Base-by-base conservation (phyloP, 2,888 invertebrate genomes). In the Lasioglossum figueresi region DNA sequence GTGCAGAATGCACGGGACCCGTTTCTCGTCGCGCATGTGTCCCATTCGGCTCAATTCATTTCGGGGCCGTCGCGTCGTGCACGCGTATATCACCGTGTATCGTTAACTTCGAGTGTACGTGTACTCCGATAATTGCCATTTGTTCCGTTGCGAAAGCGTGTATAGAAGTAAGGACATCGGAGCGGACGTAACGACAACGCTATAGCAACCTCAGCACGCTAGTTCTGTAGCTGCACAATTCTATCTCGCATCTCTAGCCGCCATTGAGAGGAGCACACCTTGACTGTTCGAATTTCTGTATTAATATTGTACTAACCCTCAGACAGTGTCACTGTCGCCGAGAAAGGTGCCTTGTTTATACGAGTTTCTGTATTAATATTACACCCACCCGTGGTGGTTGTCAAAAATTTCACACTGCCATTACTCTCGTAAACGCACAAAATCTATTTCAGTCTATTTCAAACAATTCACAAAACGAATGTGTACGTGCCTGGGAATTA, bases 71-170 rank as follows among this genome's bases (percentile, higher is more conserved):
- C 8, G 31, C 23, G 23, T 19, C 19, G 10, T 23, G 34, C 19
- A 66, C 66, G 34, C 34, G 10, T 66, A 34, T 66, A 63, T 31
- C 63, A 63, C 31, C 66, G 34, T 34, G 34, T 31, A 59, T 66
- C 66, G 66, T 66, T 66, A 66, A 66, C 66, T 66, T 34, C 66
- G 66, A 16, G 71, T 31, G 27, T 31, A 31, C 31, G 31, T 45
- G 72, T 45, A 45, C 68, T 72, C 71, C 31, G 72, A 43, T 72
- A 72, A 72, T 72, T 72, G 45, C 45, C 72, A 45, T 72, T 72
- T 31, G 72, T 72, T 45, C 45, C 45, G 40, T 72, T 72, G 31
- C 45, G 31, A 72, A 45, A 72, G 45, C 72, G 45, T 45, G 72
- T 31, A 72, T 27, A 37, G 68, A 68, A 23, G 72, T 45, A 45